These are phyloP conservation scores for Girardinichthys multiradiatus DNA, from an alignment of 2,113 vertebrate species.

Conservation along the genomic window DNA sequence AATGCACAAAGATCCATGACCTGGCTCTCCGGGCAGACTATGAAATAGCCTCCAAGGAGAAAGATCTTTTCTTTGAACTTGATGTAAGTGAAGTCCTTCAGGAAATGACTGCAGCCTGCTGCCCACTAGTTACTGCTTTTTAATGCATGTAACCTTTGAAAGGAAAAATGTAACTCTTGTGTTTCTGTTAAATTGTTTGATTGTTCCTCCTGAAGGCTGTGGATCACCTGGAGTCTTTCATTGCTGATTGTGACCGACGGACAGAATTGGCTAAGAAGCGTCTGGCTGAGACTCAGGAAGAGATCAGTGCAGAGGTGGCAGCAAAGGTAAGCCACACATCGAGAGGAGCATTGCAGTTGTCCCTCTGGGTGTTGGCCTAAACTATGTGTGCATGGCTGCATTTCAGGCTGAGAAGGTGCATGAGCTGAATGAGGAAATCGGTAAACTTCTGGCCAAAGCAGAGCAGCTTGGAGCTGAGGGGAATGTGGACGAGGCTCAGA, in stretches of 20 bases:
- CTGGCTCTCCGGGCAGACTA: constrained; percentile 97
- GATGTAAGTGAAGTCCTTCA: constrained; percentile 87
- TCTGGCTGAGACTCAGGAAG: constrained; percentile 96
- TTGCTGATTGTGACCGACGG: constrained; percentile 95
- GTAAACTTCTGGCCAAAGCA: constrained; percentile 96
- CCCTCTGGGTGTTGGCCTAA: neutral
- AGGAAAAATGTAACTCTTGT: neutral
- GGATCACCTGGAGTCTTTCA: constrained; percentile 98
- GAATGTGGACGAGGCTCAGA: constrained; percentile 97
- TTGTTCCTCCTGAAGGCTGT: constrained; percentile 84
- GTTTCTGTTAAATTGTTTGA: neutral
- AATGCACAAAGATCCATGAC: constrained; percentile 99
- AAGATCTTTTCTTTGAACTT: constrained; percentile 97
- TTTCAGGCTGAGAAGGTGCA: constrained; percentile 96
- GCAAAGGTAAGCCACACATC: constrained; percentile 86
- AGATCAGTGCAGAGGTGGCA: constrained; percentile 98
- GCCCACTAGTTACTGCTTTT: no score
- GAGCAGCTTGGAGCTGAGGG: constrained; percentile 97
- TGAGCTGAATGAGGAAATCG: constrained; percentile 98
- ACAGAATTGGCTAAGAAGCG: constrained; percentile 98
- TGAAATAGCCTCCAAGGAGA: constrained; percentile 98
- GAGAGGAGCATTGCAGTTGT: neutral
- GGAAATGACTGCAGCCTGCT: neutral
- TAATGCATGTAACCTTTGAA: no score
- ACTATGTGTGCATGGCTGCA: neutral